Base-by-base conservation (phyloP, 2,797 vertebrate species). In the Aphelocoma californica region DNA sequence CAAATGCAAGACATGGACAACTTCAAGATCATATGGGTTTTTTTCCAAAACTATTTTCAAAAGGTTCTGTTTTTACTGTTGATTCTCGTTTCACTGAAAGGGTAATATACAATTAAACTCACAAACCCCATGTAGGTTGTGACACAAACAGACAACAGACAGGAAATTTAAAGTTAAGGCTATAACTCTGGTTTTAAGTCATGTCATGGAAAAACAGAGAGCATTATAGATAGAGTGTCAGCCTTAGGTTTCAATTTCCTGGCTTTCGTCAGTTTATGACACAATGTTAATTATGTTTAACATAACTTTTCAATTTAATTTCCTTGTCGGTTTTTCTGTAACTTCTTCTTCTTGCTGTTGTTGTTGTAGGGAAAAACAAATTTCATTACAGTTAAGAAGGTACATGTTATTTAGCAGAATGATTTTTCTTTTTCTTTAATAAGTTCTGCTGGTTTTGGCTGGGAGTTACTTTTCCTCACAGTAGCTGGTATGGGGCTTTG, bases 211-310 rank as follows among this genome's bases (percentile, higher is more conserved):
- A 91, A 95, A 94, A 7, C 47, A 94, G 64, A 91, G 54, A 85
- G 11, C 16, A 13, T 84, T 95, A 85, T 25, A 90, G 73, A 84
- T 36, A 77, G 36, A 79, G 28, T 64, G 74, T 77, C 83, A 86
- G 34, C 48, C 56, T 94, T 93, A 73, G 80, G 34, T 93, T 96
- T 95, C 92, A 94, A 94, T 96, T 96, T 95, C 95, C 93, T 96
- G 96, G 32, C 45, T 96, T 95, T 95, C 80, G 60, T 94, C 94
- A 86, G 86, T 50, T 92, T 93, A 66, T 86, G 74, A 38, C 90
- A 74, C 20, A 54, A 80, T 0, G 0, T 87, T 96, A 87, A 95
- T 93, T 95, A 82, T 64, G 40, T 66, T 94, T 91, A 91, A 77
- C 81, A 71, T 67, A 96, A 83, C 32, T 90, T 86, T 72, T 54